Base-by-base conservation (phyloP, 2,113 vertebrate species). In the Parotia lawesii region DNA sequence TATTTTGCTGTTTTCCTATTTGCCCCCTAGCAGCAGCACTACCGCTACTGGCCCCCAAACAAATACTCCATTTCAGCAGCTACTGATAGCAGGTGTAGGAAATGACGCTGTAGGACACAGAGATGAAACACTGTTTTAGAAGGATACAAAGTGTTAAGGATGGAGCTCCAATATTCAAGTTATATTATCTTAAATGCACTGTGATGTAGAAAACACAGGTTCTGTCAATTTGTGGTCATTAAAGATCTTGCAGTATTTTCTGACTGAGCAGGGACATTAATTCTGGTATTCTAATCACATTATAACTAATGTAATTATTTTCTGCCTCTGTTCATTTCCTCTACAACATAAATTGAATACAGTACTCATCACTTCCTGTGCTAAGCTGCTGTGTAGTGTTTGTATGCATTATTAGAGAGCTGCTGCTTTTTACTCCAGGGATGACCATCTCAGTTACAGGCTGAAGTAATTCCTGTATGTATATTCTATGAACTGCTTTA, bases 281-380 rank as follows among this genome's bases (percentile, higher is more conserved):
- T 79, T 82, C 76, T 89, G 58, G 57, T 91, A 56, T 87, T 94
- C 77, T 90, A 93, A 92, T 95, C 29, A 25, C 44, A 54, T 96
- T 89, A 57, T 51, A 72, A 87, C 70, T 94, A 85, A 92, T 75
- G 40, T 67, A 87, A 85, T 91, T 89, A 85, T 94, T 79, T 91
- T 78, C 70, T 94, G 89, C 77, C 66, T 92, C 20, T 83, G 88
- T 72, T 74, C 76, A 87, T 96, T 94, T 96, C 95, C 94, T 89
- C 37, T 85, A 25, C 62, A 76, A 79, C 65, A 25, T 65, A 85
- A 95, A 95, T 44, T 82, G 78, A 87, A 76, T 28, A 82, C 15
- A 85, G 81, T 70, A 69, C 56, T 86, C 73, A 76, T 82, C 40
- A 47, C 51, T 94, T 94, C 94, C 78, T 93, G 50, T 66, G 74